Conservation (phyloP, 1,140 invertebrate species). For the Hylyphantes graminicola region DNA sequence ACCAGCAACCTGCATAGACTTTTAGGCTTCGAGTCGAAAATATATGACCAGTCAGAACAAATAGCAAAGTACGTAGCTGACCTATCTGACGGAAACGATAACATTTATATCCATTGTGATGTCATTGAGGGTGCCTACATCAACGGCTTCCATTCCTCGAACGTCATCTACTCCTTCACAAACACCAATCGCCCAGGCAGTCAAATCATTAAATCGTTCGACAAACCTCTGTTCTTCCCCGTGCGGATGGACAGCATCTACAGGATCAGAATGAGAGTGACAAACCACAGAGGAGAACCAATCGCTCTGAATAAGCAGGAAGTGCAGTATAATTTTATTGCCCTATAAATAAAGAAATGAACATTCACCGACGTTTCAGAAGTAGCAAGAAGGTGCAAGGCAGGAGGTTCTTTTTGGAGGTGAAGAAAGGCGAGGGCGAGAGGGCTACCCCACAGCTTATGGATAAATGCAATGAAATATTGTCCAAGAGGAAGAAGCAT, state of each 20-base stretch:
- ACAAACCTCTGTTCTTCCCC: constrained; percentile 8
- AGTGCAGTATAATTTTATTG: constrained; percentile 44
- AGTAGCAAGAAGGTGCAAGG: constrained; percentile 20
- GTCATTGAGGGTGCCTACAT: not conserved
- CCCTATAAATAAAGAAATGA: constrained; percentile 31
- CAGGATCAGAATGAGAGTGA: constrained; percentile 25
- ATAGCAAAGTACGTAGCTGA: constrained; percentile 26
- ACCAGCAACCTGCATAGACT: constrained; percentile 9
- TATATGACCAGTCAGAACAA: constrained; percentile 31
- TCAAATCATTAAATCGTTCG: constrained; percentile 13
- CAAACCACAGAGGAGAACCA: constrained; percentile 16
- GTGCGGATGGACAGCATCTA: not conserved
- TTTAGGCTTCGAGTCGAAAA: constrained; percentile 36
- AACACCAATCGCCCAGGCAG: not conserved
- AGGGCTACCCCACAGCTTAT: constrained; percentile 8
- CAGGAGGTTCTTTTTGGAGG: constrained; percentile 4
- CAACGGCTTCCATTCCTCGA: not conserved
- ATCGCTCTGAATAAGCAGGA: constrained; percentile 8
- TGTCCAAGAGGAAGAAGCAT: constrained; percentile 14
- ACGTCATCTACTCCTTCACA: constrained; percentile 6
- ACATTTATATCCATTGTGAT: constrained; percentile 45
- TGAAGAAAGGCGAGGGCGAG: not conserved
- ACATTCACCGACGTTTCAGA: not conserved
- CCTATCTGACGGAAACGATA: not conserved
- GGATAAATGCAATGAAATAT: constrained; percentile 36